Percentiles rank a stretch among this genome's conserved stretches.
Conservation (phyloP, 2,113 vertebrate genomes). For the Corythaixoides concolor region DNA sequence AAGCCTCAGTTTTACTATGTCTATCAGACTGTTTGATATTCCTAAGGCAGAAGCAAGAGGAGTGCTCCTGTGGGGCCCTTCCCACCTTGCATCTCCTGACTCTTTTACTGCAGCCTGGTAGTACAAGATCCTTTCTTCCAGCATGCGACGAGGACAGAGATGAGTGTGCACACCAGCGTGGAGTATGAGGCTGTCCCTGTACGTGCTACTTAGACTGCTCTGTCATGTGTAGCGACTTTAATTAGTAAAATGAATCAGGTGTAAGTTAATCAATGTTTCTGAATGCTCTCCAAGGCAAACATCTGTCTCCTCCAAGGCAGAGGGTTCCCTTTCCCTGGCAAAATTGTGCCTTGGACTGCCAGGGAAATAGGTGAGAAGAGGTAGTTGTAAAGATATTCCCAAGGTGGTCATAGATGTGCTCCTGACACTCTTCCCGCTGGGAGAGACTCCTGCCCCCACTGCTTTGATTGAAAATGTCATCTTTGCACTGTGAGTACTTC, state of each 20-base stretch:
- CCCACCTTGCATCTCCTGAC: not conserved
- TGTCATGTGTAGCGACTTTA: not conserved
- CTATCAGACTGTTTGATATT: not conserved
- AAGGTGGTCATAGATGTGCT: not conserved
- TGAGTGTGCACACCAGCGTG: fast-evolving
- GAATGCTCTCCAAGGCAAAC: not conserved
- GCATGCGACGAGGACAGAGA: not conserved
- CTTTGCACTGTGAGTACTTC: not conserved
- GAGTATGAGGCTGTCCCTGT: not conserved
- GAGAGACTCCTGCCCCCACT: not conserved
- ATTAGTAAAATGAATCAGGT: not conserved
- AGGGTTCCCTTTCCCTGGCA: not conserved
- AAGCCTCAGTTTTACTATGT: not conserved
- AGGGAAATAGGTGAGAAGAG: not conserved
- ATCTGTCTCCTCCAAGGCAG: not conserved
- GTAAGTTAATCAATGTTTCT: not conserved
- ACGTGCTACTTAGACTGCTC: not conserved
- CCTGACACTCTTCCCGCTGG: not conserved
- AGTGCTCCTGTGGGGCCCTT: not conserved
- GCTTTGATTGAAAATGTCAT: not conserved
- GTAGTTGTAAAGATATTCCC: not conserved
- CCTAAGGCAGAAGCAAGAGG: not conserved
- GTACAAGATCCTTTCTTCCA: not conserved
- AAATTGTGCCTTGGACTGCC: not conserved
- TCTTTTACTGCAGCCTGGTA: not conserved